Percentiles rank a stretch among this genome's conserved stretches.
phyloP scores from a whole-genome alignment of 30 jellyfish, hydroid and myxozoan species.

The Kudoa iwatai region DNA sequence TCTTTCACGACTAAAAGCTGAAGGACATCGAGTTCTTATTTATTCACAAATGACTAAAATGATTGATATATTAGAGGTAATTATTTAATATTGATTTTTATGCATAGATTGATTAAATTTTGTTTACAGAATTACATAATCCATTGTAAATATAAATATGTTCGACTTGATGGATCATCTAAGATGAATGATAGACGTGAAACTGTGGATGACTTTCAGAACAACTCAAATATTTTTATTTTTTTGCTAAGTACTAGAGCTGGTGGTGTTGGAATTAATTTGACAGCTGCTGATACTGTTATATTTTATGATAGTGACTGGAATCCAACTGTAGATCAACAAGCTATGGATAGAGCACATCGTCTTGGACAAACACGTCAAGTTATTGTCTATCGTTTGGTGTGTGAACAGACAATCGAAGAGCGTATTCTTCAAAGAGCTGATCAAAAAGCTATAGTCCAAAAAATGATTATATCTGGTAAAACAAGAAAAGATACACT shows the following conservation, averaged over 20 bases:
- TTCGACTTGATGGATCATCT: conserved; percentile 82
- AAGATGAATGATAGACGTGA: conserved; percentile 74
- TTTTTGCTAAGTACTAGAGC: too few relatives aligned
- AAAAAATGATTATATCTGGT: too few relatives aligned
- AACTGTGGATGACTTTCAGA: conserved; percentile 70
- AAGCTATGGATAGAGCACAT: conserved; percentile 97
- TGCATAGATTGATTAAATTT: too few relatives aligned
- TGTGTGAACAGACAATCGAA: conserved; percentile 43
- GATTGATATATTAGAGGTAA: conserved; percentile 64
- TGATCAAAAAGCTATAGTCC: conserved; percentile 26
- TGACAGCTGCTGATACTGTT: too few relatives aligned
- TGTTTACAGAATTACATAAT: conserved; percentile 20
- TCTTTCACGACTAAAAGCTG: conserved; percentile 23
- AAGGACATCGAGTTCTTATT: conserved; percentile 59
- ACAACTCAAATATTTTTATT: too few relatives aligned
- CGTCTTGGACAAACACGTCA: conserved; percentile 76
- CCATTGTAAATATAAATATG: conserved; percentile 24
- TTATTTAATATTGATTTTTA: neutral
- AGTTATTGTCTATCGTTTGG: conserved; percentile 65
- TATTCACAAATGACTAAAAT: conserved; percentile 76
- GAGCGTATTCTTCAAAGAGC: conserved; percentile 61
- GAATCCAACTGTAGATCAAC: too few relatives aligned
- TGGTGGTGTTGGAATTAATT: too few relatives aligned
- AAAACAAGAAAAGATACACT: too few relatives aligned
- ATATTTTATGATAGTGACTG: too few relatives aligned